Conservation (phyloP, 2,113 vertebrate genomes). For the Delphinapterus leucas region DNA sequence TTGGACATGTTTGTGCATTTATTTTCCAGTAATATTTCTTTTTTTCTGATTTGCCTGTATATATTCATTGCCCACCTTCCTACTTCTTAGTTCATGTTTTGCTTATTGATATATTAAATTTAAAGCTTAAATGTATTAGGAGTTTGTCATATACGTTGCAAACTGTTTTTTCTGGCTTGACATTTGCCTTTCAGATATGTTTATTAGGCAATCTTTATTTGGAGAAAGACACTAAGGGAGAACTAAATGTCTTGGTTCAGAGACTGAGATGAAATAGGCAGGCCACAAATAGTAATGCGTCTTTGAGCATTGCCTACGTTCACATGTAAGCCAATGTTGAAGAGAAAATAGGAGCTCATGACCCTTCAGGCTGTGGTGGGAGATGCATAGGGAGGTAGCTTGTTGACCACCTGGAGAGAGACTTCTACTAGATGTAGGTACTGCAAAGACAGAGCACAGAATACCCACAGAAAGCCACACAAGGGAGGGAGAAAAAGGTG, state of each 20-base stretch:
- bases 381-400: not conserved
- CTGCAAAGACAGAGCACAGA: not conserved
- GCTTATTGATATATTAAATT: not conserved
- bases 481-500: not conserved
- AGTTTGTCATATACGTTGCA: not conserved
- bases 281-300: not conserved
- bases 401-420: not conserved
- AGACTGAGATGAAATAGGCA: not conserved
- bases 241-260: not conserved
- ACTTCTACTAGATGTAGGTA: not conserved
- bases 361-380: not conserved
- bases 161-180: not conserved
- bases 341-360: not conserved
- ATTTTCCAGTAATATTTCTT: not conserved
- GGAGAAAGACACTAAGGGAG: not conserved
- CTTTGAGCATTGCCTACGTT: not conserved
- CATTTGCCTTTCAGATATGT: not conserved
- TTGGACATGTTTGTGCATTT: not conserved
- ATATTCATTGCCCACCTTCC: not conserved
- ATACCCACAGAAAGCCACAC: not conserved
- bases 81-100: not conserved
- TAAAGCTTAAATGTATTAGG: constrained; percentile 20
- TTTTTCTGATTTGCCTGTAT: not conserved
- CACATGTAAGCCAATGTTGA: not conserved
- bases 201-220: not conserved